Base-by-base conservation (phyloP, 35 echinoderm and acorn worm genomes). In the Apostichopus parvimensis region DNA sequence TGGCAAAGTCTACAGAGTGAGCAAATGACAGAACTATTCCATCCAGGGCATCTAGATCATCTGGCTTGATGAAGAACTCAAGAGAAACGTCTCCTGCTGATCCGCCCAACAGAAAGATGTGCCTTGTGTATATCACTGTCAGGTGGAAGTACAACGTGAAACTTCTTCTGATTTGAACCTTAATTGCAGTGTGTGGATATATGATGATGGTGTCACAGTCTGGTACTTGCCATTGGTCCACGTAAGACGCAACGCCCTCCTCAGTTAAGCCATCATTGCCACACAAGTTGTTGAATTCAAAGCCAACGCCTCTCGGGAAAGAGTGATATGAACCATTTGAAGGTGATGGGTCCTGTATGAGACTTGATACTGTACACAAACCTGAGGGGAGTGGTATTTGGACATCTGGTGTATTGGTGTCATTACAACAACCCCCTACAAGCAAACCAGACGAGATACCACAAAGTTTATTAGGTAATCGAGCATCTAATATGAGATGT, bases 11-110 rank as follows among this genome's bases (percentile, higher is more conserved):
- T 5, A 60, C 79, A 23, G 70, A 58, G 56, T 98, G 87, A 73
- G 94, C 92, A 70, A 93, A 98, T 11, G 93, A 95, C 58, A 95
- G 83, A 22, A 98, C 92, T 58, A 93, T 92, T 15, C 96, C 96
- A 77, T 91, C 91, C 57, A 87, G 24, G 4, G 57, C 57, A 8
- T 20, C 9, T 53, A 90, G 18, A 56, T 93, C 64, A 64, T 56
- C 68, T 83, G 92, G 91, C 82, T 73, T 95, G 53, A 98, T 52
- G 25, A 91, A 75, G 23, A 98, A 81, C 14, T 94, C 93, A 92
- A 98, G 88, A 0, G 96, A 93, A 12, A 98, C 68, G 91, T 98
- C 91, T 68, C 64, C 64, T 82, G 79, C 61, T 8, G 56, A 78
- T 56, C 53, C 72, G 1, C 90, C 64, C 54, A 95, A 85, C 5